phyloP scores from a whole-genome alignment of 2,888 invertebrate genomes.

The Hermodice carunculata region DNA sequence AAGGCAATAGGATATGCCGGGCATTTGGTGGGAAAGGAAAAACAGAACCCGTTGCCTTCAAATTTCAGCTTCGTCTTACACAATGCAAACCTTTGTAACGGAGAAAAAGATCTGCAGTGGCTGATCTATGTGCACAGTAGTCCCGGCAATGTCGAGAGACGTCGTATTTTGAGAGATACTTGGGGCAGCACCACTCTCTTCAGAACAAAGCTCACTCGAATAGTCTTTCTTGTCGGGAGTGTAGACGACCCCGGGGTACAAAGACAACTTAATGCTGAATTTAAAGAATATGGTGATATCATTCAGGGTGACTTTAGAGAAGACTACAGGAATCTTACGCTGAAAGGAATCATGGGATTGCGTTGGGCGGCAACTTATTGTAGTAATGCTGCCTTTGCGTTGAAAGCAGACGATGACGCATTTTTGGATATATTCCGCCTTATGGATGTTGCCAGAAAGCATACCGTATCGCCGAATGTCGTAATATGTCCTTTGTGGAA shows the following conservation, averaged over 20 bases:
- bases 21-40: conserved; percentile 2
- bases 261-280: background rate
- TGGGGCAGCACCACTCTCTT: conserved; percentile 45
- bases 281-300: background rate
- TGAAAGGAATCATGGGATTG: conserved; percentile 50
- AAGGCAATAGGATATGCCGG: too few species aligned
- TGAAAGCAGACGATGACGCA: conserved; percentile 50
- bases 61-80: conserved; percentile 6
- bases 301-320: conserved; percentile 47
- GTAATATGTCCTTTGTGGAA: conserved; percentile 40
- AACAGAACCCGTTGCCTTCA: background rate
- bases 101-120: conserved; percentile 8
- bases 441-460: conserved; percentile 18
- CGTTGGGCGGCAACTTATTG: conserved; percentile 48
- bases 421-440: conserved; percentile 45
- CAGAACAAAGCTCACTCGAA: conserved; percentile 8
- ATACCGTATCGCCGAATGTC: background rate
- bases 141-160: conserved; percentile 34
- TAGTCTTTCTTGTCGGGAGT: conserved; percentile 47
- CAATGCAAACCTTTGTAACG: conserved; percentile 24
- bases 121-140: conserved; percentile 43
- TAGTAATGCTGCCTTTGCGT: conserved; percentile 37
- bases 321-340: conserved; percentile 45
- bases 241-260: conserved; percentile 3
- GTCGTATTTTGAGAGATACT: conserved; percentile 42